Percentiles rank a stretch among this genome's conserved stretches.
Conservation (phyloP, 1,140 invertebrate genomes). For the Dufourea novaeangliae region DNA sequence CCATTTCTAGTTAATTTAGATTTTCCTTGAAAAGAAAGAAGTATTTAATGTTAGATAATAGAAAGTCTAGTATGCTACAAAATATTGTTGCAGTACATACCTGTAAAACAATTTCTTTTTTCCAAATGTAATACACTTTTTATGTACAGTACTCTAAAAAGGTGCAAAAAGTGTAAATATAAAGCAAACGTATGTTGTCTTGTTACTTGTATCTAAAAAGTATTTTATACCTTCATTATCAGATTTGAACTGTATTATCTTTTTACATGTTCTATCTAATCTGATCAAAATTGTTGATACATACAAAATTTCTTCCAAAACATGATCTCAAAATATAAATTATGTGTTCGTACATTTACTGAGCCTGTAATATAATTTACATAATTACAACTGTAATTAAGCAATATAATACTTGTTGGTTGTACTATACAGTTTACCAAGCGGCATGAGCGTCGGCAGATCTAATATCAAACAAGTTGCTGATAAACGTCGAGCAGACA, state of each 20-base stretch:
- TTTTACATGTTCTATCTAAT: slow-evolving; percentile 53
- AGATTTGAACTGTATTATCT: slow-evolving; percentile 21
- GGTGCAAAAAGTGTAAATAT: neutral
- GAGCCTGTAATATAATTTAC: neutral
- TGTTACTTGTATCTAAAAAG: neutral
- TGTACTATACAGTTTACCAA: slow-evolving; percentile 85
- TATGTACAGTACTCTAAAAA: neutral
- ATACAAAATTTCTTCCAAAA: neutral
- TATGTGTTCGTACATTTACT: neutral
- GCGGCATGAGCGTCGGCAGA: slow-evolving; percentile 91
- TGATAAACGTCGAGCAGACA: slow-evolving; percentile 92
- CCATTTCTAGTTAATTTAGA: slow-evolving; percentile 55
- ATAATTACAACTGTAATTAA: neutral
- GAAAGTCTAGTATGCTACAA: neutral
- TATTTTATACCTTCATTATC: slow-evolving; percentile 15
- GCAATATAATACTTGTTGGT: slow-evolving; percentile 27
- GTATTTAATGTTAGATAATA: neutral
- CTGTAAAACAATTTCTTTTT: slow-evolving; percentile 1
- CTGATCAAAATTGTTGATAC: slow-evolving; percentile 25
- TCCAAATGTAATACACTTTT: neutral
- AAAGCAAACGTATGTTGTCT: neutral
- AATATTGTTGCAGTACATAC: slow-evolving; percentile 6
- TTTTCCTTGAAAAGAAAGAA: neutral
- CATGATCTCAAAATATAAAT: neutral
- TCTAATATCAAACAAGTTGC: slow-evolving; percentile 97